Conservation (phyloP, 2,797 vertebrate genomes). For the Discoglossus pictus region DNA sequence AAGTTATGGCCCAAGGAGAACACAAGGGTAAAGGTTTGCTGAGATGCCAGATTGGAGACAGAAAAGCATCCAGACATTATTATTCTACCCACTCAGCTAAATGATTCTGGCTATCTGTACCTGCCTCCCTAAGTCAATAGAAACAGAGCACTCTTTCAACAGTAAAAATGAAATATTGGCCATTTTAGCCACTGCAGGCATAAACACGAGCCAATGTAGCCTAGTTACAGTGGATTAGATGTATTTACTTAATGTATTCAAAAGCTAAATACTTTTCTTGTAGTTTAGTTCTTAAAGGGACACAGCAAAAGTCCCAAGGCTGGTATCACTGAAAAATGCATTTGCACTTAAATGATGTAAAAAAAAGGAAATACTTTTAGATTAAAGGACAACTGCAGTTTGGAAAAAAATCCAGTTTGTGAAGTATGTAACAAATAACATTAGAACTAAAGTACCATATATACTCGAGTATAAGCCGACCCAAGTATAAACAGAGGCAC, state of each 20-base stretch:
- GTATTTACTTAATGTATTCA: neutral
- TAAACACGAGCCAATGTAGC: neutral
- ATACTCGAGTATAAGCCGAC: too few species aligned
- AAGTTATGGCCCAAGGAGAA: slow-evolving; percentile 42
- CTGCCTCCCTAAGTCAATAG: slow-evolving; percentile 8
- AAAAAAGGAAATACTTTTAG: too few species aligned
- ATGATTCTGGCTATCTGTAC: neutral
- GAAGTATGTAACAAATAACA: too few species aligned
- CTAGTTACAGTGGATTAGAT: neutral
- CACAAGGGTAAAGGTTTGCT: slow-evolving; percentile 41
- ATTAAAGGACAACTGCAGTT: too few species aligned
- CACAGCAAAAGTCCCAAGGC: too few species aligned
- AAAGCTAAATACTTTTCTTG: too few species aligned
- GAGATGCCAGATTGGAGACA: slow-evolving; percentile 27
- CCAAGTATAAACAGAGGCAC: too few species aligned
- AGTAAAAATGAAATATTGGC: neutral
- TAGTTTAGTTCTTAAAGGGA: too few species aligned
- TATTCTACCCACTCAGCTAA: slow-evolving; percentile 32
- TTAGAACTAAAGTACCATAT: too few species aligned
- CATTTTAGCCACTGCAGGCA: neutral
- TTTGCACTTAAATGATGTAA: too few species aligned
- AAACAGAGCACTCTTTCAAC: neutral
- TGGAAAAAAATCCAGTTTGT: too few species aligned
- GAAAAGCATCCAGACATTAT: slow-evolving; percentile 15
- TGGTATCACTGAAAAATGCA: too few species aligned